phyloP scores from a whole-genome alignment of 1,140 invertebrate genomes.

The Fopius arisanus region DNA sequence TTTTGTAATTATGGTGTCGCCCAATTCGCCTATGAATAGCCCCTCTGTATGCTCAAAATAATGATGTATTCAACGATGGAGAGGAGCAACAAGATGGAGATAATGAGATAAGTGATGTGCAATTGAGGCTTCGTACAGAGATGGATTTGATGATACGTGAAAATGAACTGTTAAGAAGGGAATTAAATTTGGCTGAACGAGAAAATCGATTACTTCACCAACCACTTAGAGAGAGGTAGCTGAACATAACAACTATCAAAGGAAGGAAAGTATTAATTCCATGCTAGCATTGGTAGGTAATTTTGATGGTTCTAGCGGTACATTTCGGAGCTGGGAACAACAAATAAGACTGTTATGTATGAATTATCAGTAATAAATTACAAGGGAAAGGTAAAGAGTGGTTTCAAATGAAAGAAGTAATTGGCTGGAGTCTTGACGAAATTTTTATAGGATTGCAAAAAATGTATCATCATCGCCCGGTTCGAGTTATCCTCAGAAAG shows the following conservation, averaged over 20 bases:
- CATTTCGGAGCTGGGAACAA: background rate
- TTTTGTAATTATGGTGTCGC: no score
- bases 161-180: background rate
- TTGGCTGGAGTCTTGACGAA: conserved; percentile 13
- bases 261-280: background rate
- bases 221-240: background rate
- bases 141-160: background rate
- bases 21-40: no score
- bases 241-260: background rate
- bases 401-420: conserved; percentile 25
- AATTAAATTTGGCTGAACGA: background rate
- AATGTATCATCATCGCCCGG: conserved; percentile 29
- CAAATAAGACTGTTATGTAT: background rate
- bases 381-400: conserved; percentile 21
- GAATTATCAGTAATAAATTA: conserved; percentile 18
- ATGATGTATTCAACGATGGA: no score
- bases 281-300: background rate
- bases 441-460: conserved; percentile 20
- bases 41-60: no score
- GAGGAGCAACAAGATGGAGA: no score
- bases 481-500: conserved; percentile 14
- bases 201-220: background rate
- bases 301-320: background rate
- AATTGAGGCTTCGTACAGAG: no score
- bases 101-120: no score